These are phyloP conservation scores for Lottia gigantea DNA, from an alignment of 2,888 invertebrate species.

Conservation along the genomic window DNA sequence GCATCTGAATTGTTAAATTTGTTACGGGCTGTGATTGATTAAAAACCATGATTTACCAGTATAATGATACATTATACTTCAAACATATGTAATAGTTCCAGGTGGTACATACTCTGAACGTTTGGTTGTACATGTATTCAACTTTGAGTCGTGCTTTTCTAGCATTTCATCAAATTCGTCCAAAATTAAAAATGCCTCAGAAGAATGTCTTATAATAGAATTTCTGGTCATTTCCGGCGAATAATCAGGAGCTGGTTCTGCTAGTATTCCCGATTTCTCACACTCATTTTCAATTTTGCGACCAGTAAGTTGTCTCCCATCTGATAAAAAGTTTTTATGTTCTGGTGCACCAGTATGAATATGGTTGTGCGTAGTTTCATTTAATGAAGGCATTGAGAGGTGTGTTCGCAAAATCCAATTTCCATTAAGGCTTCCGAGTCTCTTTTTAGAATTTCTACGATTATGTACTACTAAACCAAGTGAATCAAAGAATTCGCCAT, in stretches of 20 bases:
- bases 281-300: background rate
- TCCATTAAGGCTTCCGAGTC: background rate
- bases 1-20: too few species aligned
- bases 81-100: background rate
- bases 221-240: slow-evolving; percentile 9
- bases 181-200: slow-evolving; percentile 23
- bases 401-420: background rate
- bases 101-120: background rate
- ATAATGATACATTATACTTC: background rate
- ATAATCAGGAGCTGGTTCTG: slow-evolving; percentile 23
- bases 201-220: slow-evolving; percentile 19
- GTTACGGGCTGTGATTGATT: too few species aligned
- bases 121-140: background rate
- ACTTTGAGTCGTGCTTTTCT: slow-evolving; percentile 18
- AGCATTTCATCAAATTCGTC: slow-evolving; percentile 27
- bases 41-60: too few species aligned
- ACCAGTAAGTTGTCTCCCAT: background rate
- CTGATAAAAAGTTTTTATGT: background rate
- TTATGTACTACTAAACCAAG: background rate
- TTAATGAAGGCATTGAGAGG: background rate
- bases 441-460: background rate
- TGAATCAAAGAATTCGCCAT: background rate
- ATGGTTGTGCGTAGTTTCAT: background rate
- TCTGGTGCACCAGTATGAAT: too few species aligned
- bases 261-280: background rate